A percentile compares a stretch with the other conserved stretches of the same genome.
Conservation (phyloP, 2,888 invertebrate genomes). For the Morpho achilles region DNA sequence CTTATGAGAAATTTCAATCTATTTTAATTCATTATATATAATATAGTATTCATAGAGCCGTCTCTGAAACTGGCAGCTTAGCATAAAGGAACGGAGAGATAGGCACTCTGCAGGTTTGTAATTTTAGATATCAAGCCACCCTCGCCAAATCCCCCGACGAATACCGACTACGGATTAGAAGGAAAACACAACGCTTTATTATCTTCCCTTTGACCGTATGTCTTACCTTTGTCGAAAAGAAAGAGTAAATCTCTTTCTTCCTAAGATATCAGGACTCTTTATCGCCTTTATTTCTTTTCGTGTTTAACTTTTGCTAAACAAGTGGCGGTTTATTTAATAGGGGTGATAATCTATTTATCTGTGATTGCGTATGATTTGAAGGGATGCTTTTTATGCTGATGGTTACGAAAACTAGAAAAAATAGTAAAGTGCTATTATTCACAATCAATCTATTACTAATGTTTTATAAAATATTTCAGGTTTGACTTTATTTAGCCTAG, state of each 20-base stretch:
- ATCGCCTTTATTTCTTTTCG: conserved; percentile 29
- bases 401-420: no score
- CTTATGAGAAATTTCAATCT: conserved; percentile 13
- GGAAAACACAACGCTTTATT: conserved; percentile 75
- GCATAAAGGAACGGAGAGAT: conserved; percentile 69
- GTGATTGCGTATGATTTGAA: no score
- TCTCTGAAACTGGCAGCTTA: conserved; percentile 70
- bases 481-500: no score
- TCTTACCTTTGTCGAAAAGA: conserved; percentile 54
- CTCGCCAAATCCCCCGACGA: conserved; percentile 51
- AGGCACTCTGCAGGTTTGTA: conserved; percentile 72
- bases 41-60: conserved; percentile 60
- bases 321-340: not conserved
- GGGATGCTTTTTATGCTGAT: no score
- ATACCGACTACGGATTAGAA: conserved; percentile 65
- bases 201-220: conserved; percentile 72
- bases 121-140: conserved; percentile 74
- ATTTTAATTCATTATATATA: conserved; percentile 53
- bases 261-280: conserved; percentile 42
- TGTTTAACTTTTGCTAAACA: conserved; percentile 5
- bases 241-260: conserved; percentile 36
- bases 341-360: no score
- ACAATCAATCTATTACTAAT: no score
- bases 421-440: not conserved
- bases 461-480: no score